Conservation (phyloP, 2,888 invertebrate species). For the Dicyrtoma fusca region DNA sequence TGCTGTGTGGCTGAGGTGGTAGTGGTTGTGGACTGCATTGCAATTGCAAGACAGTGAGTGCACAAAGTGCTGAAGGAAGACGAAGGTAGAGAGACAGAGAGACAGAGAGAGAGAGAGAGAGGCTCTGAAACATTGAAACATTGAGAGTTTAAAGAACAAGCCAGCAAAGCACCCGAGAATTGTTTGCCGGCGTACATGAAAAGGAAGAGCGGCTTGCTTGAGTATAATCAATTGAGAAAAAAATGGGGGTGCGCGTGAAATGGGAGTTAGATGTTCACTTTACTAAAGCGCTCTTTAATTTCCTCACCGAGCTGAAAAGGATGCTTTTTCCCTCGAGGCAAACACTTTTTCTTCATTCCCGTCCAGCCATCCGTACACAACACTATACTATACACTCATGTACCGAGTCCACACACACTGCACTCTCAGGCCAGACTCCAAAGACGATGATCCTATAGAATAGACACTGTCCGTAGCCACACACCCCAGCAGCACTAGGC, state of each 20-base stretch:
- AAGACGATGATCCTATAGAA: no score
- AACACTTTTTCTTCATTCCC: background rate
- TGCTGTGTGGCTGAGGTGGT: background rate
- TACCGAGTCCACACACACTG: no score
- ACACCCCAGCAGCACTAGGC: background rate
- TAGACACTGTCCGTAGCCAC: conserved; percentile 1
- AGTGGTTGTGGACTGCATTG: background rate
- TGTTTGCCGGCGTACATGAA: conserved; percentile 42
- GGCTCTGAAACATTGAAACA: conserved; percentile 2
- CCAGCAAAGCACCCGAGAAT: conserved; percentile 39
- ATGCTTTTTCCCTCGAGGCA: conserved; percentile 36
- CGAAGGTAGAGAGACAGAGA: background rate
- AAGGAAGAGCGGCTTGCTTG: conserved; percentile 53
- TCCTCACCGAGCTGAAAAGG: conserved; percentile 46
- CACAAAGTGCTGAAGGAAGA: no score
- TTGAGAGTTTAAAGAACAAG: conserved; percentile 29
- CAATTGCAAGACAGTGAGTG: background rate
- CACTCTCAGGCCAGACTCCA: no score
- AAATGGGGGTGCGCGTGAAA: conserved; percentile 57
- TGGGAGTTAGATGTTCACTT: conserved; percentile 57
- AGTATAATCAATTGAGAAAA: conserved; percentile 57
- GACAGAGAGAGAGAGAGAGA: conserved; percentile 1
- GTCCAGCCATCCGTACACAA: background rate
- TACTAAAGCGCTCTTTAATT: conserved; percentile 56
- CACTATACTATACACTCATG: no score